These are phyloP conservation scores for Cricetomys ansorgei DNA, from an alignment of 2,113 vertebrate genomes.

Conservation along the genomic window DNA sequence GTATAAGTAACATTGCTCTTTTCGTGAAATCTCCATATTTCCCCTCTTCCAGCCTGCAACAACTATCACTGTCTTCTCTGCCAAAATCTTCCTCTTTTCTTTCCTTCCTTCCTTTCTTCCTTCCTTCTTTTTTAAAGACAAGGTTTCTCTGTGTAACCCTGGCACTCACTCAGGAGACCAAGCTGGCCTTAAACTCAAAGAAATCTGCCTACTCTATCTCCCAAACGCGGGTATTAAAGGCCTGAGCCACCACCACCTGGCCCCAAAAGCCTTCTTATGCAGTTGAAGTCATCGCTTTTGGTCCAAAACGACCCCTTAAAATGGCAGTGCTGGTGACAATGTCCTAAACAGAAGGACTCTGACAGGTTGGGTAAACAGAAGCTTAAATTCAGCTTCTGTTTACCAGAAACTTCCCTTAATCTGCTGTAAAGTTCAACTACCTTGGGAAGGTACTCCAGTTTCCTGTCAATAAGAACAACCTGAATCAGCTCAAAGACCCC, in stretches of 20 bases:
- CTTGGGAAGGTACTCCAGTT: neutral
- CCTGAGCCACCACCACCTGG: neutral
- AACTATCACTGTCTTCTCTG: neutral
- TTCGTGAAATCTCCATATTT: neutral
- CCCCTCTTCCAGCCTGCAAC: rapidly evolving
- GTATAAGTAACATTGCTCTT: neutral
- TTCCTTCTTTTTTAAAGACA: neutral
- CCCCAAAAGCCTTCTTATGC: neutral
- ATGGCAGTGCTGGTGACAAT: neutral
- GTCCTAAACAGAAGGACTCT: neutral
- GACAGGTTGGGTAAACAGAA: neutral
- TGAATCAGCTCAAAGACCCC: neutral
- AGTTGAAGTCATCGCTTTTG: neutral
- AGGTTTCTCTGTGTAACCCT: neutral
- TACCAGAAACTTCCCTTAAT: neutral
- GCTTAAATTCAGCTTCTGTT: neutral
- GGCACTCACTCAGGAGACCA: neutral
- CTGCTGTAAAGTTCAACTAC: neutral
- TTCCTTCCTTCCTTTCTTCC: neutral
- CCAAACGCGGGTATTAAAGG: neutral
- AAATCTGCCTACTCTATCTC: neutral
- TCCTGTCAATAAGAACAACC: neutral
- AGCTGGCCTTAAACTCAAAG: too few relatives aligned
- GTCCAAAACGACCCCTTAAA: neutral
- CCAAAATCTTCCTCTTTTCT: neutral